Evolutionary conservation across 2,888 invertebrate genomes (phyloP), one percentile per base, ranked within the genome.

Genomic region (Scaptomyza reducta): DNA sequence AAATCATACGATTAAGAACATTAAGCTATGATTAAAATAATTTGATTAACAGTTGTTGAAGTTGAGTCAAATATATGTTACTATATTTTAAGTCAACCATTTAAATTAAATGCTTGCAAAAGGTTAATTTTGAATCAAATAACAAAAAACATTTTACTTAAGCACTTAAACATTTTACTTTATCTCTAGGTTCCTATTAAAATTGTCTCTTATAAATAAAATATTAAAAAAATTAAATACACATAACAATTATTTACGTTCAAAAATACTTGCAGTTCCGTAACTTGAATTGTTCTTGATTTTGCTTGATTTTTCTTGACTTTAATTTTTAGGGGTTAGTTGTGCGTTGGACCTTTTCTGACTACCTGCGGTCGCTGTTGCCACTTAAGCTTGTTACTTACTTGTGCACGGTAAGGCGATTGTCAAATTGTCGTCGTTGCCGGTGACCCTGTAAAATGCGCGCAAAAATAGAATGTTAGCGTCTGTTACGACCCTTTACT

Each of bases 361-460:
- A 33, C 67, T 79, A 82, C 72, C 86, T 79, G 68, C 35, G 9
- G 16, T 22, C 25, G 59, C 10, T 18, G 49, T 16, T 29, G 33
- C 13, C 18, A 27, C 16, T 16, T 46, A 16, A 40, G 16, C n/a
- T 31, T 41, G 31, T 56, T 58, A 89, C 91, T 89, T 81, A 90
- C 90, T 88, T 90, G 78, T 90, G 91, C 5, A 91, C 80, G 3
- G 90, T 91, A 27, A 90, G 73, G 6, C 90, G 85, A 63, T 78
- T 88, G 40, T 77, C 79, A 27, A 77, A 41, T 41, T 74, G 74
- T 27, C 77, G 81, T 38, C 73, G 73, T 33, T 62, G 72, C 22
- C 62, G 74, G 35, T 72, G 74, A 42, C 55, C 57, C 83, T 88
- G 57, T 54, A 46, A 57, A 56, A 60, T 14, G 33, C 3, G 44